Evolutionary conservation across 2,797 vertebrate genomes (phyloP).

Genomic region (Eospalax fontanierii): DNA sequence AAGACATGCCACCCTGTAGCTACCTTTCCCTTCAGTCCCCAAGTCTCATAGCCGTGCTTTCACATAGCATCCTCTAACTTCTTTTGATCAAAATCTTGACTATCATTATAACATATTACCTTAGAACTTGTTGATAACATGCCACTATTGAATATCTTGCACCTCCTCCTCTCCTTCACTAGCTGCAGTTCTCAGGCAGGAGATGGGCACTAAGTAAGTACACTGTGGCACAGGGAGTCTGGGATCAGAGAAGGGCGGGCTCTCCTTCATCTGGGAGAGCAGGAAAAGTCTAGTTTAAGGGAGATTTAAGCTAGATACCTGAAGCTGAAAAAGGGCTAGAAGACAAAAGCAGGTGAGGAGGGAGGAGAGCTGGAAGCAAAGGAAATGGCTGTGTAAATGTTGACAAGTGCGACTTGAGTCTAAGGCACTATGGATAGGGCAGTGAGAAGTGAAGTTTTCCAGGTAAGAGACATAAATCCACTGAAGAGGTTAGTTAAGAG

Average conservation of each 20-base stretch:
- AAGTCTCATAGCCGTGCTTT: slow-evolving; percentile 40
- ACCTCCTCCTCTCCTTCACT: neutral
- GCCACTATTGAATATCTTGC: neutral
- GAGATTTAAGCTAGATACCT: neutral
- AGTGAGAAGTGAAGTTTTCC: neutral
- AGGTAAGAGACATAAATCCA: slow-evolving; percentile 41
- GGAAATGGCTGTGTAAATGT: slow-evolving; percentile 42
- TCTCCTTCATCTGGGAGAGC: neutral
- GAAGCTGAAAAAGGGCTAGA: neutral
- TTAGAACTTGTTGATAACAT: slow-evolving; percentile 5
- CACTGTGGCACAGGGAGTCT: neutral
- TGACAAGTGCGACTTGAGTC: slow-evolving; percentile 13
- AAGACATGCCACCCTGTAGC: slow-evolving; percentile 3
- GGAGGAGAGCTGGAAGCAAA: neutral
- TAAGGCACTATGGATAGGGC: neutral
- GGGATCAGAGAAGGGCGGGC: neutral
- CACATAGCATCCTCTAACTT: neutral
- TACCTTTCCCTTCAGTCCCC: neutral
- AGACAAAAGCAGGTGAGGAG: neutral
- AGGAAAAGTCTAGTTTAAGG: neutral
- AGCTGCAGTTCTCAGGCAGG: neutral
- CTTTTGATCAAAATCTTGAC: slow-evolving; percentile 60
- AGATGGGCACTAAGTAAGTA: neutral
- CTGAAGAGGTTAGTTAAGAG: slow-evolving; percentile 20
- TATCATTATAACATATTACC: neutral